phyloP scores from a whole-genome alignment of 2,797 vertebrate species.

The Macroramphosus scolopax region DNA sequence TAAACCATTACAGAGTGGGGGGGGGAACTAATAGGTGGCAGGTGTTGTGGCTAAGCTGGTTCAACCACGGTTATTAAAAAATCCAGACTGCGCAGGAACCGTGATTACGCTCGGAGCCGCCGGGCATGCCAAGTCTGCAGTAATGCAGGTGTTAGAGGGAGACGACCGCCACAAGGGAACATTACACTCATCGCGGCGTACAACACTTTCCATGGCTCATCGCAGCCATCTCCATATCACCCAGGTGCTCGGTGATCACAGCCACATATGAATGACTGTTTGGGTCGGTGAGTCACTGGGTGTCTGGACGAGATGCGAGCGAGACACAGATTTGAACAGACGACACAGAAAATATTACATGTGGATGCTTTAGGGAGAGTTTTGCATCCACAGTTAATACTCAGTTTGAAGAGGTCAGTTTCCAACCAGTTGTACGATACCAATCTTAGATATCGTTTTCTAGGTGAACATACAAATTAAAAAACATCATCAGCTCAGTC shows the following conservation, averaged over 20 bases:
- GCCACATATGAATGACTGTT: constrained; percentile 34
- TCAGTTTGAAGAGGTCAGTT: no score
- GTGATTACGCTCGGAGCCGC: constrained; percentile 54
- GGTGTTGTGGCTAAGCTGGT: constrained; percentile 23
- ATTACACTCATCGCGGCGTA: constrained; percentile 43
- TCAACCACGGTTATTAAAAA: constrained; percentile 46
- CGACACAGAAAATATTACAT: constrained; percentile 1
- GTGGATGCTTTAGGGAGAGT: constrained; percentile 1
- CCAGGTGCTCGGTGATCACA: constrained; percentile 57
- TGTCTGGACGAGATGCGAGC: constrained; percentile 38
- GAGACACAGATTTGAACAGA: constrained; percentile 11
- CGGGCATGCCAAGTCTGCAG: constrained; percentile 42
- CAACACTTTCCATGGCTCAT: constrained; percentile 45
- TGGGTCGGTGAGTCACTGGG: constrained; percentile 53
- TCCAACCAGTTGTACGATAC: no score
- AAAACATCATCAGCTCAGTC: background rate
- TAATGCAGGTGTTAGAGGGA: constrained; percentile 56
- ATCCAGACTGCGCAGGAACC: constrained; percentile 51
- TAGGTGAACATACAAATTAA: no score
- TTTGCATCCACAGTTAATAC: no score
- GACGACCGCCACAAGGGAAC: constrained; percentile 37
- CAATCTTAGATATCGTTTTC: no score
- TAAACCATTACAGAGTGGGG: constrained; percentile 4
- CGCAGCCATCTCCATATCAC: constrained; percentile 10
- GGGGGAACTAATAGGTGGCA: constrained; percentile 1